Base-by-base conservation (phyloP, 2,888 invertebrate genomes). In the Parthenolecanium corni region DNA sequence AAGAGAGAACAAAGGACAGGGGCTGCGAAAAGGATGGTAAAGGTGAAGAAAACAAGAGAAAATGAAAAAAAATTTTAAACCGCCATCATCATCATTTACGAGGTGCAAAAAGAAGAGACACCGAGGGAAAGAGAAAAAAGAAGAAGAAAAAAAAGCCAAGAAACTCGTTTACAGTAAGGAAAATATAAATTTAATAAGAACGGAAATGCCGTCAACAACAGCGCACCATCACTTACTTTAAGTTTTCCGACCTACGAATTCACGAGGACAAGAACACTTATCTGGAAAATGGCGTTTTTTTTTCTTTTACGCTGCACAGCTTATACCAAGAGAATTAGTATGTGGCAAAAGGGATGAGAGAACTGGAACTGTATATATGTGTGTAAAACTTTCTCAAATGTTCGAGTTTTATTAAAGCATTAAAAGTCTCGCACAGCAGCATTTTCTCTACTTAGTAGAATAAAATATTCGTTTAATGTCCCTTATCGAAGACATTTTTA, bases 121-220 rank as follows among this genome's bases (percentile, higher is more conserved):
- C n/a, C n/a, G n/a, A n/a, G n/a, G n/a, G n/a, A 4, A 31, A 31
- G 31, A 31, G 4, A 9, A 31, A 31, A 31, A 9, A 31, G 31
- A 31, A 31, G 9, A 31, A 31, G 9, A 31, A 31, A 31, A 31
- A 9, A 31, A 31, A 9, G 5, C 54, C 40, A 40, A 23, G 24
- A 54, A 54, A 54, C 54, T 54, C 54, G 54, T 54, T 54, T 54
- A 54, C 54, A 44, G 54, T 54, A 20, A 54, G 54, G 54, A 54
- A 54, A 54, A 54, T 54, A 54, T 54, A 54, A 54, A 54, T 54
- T 54, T 54, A 54, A 54, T 54, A 54, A 54, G 54, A 54, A 54
- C 54, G 54, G 54, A 54, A 54, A 54, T 54, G 54, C 54, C 54
- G 54, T 54, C 54, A 44, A 54, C 44, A 54, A 54, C 54, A 54